Percentiles rank a stretch among this genome's conserved stretches.
phyloP scores from a whole-genome alignment of 2,888 invertebrate genomes.

The Ectemnius lituratus region DNA sequence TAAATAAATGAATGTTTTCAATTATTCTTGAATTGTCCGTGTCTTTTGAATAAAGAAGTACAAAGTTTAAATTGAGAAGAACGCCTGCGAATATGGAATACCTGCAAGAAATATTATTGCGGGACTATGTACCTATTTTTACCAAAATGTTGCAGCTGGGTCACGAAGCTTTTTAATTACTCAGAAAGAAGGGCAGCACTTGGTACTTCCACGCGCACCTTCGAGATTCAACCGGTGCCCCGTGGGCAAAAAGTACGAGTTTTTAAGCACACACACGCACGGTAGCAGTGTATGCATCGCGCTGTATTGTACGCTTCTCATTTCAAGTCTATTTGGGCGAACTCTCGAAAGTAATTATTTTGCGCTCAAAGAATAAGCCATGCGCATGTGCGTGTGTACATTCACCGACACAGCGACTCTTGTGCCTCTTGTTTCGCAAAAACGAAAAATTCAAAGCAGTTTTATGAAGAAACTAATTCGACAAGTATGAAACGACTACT shows the following conservation, averaged over 20 bases:
- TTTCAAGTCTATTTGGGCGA: neutral
- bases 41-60: too few species aligned
- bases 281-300: neutral
- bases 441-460: neutral
- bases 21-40: too few species aligned
- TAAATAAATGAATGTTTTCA: too few species aligned
- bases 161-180: slow-evolving; percentile 4
- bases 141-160: neutral
- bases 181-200: neutral
- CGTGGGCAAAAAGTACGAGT: neutral
- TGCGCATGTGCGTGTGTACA: too few species aligned
- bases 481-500: too few species aligned
- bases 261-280: neutral
- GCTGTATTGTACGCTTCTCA: neutral
- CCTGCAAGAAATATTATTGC: too few species aligned
- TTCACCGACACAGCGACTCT: too few species aligned
- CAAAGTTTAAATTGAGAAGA: too few species aligned
- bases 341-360: neutral
- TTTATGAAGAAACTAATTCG: neutral
- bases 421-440: neutral
- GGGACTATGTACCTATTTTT: too few species aligned
- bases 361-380: neutral
- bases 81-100: too few species aligned
- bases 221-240: neutral
- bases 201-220: neutral